Evolutionary conservation across 2,888 invertebrate species (phyloP), one percentile per base, ranked within the genome.

Genomic region (Odontothrips loti): DNA sequence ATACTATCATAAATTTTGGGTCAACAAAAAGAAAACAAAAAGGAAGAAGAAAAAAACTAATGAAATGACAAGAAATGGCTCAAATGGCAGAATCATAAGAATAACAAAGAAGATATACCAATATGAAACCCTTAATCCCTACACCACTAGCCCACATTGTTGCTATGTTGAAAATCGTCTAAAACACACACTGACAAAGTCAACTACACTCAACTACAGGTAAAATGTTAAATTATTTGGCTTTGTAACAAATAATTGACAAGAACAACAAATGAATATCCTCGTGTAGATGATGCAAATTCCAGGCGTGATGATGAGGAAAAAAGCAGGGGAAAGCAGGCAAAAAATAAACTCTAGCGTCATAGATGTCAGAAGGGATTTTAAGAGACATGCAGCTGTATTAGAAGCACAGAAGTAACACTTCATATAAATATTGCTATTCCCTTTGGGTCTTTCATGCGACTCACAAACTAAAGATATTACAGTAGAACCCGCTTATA

Each of bases 161-260:
- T 75, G 23, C 68, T 75, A 75, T 27, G 11, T 27, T 27, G 23
- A 27, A 75, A 75, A 12, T 75, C 68, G 27, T 75, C 68, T 75
- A 75, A 9, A 20, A 75, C 68, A 75, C 68, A 75, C 68, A 75
- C 23, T 75, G 68, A 27, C 23, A 27, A 75, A 27, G n/a, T 75
- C 68, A 23, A 75, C 68, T 27, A 75, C 68, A 75, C 27, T 75
- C 68, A 27, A 75, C 68, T 75, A 75, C 68, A 27, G 58, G 23
- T 75, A 75, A 75, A 75, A 75, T 75, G 27, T 23, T 75, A 8
- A 68, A 23, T 68, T 68, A 68, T 23, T 68, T 23, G 23, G 68
- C 23, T 68, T n/a, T 68, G 68, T 75, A 75, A 75, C 68, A 27
- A 75, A 75, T 75, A 75, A 75, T 75, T 75, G 68, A 75, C 68